Evolutionary conservation across 2,888 invertebrate genomes (phyloP).

Genomic region (Leptopterna dolabrata): DNA sequence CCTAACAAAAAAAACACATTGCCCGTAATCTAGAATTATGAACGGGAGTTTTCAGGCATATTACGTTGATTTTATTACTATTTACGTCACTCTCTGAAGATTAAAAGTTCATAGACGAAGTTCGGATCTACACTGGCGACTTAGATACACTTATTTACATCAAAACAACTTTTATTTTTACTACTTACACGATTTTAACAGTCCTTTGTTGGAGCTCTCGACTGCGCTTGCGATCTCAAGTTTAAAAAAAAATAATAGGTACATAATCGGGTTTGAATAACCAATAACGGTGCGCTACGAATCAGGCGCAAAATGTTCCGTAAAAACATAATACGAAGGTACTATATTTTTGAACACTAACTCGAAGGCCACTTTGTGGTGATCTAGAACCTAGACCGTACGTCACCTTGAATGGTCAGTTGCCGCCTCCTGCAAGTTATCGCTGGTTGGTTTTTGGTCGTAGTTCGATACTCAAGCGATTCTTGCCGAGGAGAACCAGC

Average conservation of each 20-base stretch:
- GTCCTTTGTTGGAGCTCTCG: neutral
- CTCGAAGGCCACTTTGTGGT: conserved; percentile 58
- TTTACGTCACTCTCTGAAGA: neutral
- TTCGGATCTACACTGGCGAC: neutral
- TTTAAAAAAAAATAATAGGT: too few relatives aligned
- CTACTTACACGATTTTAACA: too few relatives aligned
- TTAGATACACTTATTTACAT: neutral
- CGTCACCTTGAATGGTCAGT: conserved; percentile 2
- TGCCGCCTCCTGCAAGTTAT: neutral
- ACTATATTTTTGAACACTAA: conserved; percentile 47
- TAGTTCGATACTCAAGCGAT: conserved; percentile 8
- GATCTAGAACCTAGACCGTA: neutral
- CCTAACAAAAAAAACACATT: neutral
- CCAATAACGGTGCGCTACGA: neutral
- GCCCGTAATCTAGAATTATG: neutral
- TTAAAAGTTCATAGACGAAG: neutral
- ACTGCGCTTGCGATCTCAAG: neutral
- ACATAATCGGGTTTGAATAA: neutral
- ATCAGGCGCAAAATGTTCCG: neutral
- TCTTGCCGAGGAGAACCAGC: conserved; percentile 53
- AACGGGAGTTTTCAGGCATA: neutral
- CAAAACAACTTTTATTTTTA: too few relatives aligned
- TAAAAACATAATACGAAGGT: neutral
- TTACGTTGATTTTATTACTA: neutral
- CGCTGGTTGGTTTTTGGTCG: neutral